Conservation (phyloP, 2,797 vertebrate species). For the Pseudochirops cupreus region DNA sequence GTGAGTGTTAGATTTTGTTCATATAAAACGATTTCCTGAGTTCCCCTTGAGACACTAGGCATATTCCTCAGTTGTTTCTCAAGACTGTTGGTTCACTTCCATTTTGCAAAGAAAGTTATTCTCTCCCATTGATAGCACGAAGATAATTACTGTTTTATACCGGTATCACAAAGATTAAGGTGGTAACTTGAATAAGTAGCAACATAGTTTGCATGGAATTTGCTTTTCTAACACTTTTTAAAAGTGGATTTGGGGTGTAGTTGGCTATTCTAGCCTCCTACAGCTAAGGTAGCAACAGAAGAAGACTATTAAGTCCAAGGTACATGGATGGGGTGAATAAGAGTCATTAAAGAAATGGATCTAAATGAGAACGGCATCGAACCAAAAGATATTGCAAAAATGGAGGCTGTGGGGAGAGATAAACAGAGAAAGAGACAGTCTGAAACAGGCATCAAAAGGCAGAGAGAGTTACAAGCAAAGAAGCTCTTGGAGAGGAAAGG, state of each 20-base stretch:
- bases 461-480: conserved; percentile 25
- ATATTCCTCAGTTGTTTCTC: neutral
- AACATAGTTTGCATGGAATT: neutral
- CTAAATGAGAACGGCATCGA: neutral
- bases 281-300: conserved; percentile 54
- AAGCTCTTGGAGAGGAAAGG: conserved; percentile 35
- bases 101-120: neutral
- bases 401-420: conserved; percentile 37
- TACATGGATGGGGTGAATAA: neutral
- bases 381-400: conserved; percentile 38
- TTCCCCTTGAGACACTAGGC: neutral
- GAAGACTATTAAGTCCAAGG: conserved; percentile 40
- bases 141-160: neutral
- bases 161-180: neutral
- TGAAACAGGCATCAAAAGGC: neutral
- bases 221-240: neutral
- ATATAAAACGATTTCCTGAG: neutral
- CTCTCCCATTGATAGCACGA: neutral
- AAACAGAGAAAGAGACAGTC: neutral
- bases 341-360: neutral
- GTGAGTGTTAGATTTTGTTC: neutral
- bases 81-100: neutral
- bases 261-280: neutral
- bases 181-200: neutral
- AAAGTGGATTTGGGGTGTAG: neutral